Conservation (phyloP, 2,888 invertebrate genomes). For the Nomada flava region DNA sequence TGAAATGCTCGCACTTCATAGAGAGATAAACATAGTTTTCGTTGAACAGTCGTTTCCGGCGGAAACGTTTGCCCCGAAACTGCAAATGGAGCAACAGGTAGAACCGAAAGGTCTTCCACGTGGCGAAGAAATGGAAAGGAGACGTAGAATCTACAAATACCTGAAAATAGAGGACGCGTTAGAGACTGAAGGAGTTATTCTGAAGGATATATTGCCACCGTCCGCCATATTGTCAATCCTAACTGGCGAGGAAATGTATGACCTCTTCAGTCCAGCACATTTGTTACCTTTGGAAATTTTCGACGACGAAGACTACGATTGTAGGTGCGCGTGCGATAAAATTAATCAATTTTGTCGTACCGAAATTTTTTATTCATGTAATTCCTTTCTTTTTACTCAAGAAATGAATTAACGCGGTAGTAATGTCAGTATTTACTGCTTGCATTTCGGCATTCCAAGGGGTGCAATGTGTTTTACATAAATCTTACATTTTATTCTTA, state of each 20-base stretch:
- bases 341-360: neutral
- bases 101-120: constrained; percentile 89
- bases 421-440: too few relatives aligned
- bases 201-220: constrained; percentile 78
- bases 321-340: constrained; percentile 78
- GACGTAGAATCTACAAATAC: constrained; percentile 86
- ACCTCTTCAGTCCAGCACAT: constrained; percentile 78
- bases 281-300: constrained; percentile 88
- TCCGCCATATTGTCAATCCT: constrained; percentile 58
- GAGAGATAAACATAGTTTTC: neutral
- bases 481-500: too few relatives aligned
- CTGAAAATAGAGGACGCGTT: constrained; percentile 81
- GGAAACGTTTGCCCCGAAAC: constrained; percentile 92
- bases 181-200: constrained; percentile 69
- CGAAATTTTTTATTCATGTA: too few relatives aligned
- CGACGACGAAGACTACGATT: constrained; percentile 88
- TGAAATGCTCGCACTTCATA: neutral
- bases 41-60: constrained; percentile 88
- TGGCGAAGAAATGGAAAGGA: constrained; percentile 92
- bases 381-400: neutral
- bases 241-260: constrained; percentile 78
- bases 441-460: too few relatives aligned
- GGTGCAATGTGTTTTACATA: too few relatives aligned
- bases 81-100: constrained; percentile 90
- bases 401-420: neutral